Percentiles rank a stretch among this genome's conserved stretches.
phyloP scores from a whole-genome alignment of 2,888 invertebrate species.

The Bursaphelenchus okinawaensis region DNA sequence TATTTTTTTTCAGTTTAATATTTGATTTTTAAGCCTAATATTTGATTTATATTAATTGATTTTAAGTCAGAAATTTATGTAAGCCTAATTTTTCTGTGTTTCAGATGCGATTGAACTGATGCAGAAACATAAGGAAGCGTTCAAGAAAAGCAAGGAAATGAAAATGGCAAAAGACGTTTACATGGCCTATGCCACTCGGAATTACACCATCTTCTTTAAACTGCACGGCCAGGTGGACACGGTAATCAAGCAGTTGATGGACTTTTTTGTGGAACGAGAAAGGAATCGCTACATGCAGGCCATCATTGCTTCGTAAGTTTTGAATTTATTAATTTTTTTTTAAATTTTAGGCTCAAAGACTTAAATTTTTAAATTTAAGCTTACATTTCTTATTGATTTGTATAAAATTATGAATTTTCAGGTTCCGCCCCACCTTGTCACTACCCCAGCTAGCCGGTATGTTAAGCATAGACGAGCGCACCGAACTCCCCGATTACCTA shows the following conservation, averaged over 20 bases:
- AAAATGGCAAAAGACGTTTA: conserved; percentile 73
- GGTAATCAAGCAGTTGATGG: conserved; percentile 93
- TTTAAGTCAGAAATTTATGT: no score
- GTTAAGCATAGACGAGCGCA: background rate
- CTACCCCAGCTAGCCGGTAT: background rate
- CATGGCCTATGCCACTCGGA: conserved; percentile 85
- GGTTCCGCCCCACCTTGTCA: conserved; percentile 7
- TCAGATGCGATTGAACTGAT: conserved; percentile 81
- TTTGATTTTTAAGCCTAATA: background rate
- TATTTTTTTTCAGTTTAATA: background rate
- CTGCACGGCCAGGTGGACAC: conserved; percentile 79
- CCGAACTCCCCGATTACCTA: background rate
- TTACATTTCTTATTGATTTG: no score
- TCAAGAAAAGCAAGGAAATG: conserved; percentile 41
- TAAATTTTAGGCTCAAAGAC: background rate
- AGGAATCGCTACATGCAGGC: conserved; percentile 82
- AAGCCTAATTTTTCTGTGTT: conserved; percentile 41
- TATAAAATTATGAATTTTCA: no score
- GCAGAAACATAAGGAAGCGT: conserved; percentile 59
- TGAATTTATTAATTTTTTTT: background rate
- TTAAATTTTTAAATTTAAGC: no score
- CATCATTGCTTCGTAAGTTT: conserved; percentile 93
- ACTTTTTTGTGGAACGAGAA: conserved; percentile 94
- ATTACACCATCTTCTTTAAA: conserved; percentile 85
- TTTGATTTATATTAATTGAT: no score